A percentile compares a stretch with the other conserved stretches of the same genome.
Conservation (phyloP, 1,140 invertebrate genomes). For the Drosophila orosa region DNA sequence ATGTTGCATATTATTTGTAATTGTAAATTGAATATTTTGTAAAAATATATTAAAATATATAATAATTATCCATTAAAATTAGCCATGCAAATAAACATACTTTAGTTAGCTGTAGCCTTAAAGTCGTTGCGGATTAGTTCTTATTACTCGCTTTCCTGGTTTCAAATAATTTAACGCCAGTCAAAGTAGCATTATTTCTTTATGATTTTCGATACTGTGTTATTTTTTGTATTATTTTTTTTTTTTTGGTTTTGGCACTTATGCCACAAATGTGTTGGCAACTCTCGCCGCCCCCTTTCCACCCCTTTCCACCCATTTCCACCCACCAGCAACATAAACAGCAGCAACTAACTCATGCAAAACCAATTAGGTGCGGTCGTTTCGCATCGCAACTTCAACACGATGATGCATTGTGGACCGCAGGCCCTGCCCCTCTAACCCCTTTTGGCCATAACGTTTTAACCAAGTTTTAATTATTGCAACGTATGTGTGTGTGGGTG, state of each 20-base stretch:
- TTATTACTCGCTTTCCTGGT: background rate
- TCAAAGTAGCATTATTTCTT: constrained; percentile 10
- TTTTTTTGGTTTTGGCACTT: constrained; percentile 48
- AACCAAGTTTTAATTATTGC: constrained; percentile 59
- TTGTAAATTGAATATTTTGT: no score
- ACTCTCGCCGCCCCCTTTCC: background rate
- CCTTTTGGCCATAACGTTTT: constrained; percentile 17
- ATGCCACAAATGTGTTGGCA: constrained; percentile 54
- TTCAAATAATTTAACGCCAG: constrained; percentile 6
- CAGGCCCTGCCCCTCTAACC: background rate
- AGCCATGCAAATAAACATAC: background rate
- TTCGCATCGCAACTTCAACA: constrained; percentile 71
- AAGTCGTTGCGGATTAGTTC: background rate
- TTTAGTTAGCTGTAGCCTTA: background rate
- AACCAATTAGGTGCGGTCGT: constrained; percentile 76
- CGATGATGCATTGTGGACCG: constrained; percentile 39
- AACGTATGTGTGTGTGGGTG: constrained; percentile 4
- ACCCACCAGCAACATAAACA: constrained; percentile 16
- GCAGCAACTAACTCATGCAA: constrained; percentile 65
- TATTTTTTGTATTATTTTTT: constrained; percentile 14
- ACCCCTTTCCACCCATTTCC: background rate
- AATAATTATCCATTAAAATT: no score
- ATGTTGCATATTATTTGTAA: no score
- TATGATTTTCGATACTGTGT: constrained; percentile 5
- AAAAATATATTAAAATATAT: no score